Conservation (phyloP, 2,113 vertebrate species). For the Peromyscus maniculatus region DNA sequence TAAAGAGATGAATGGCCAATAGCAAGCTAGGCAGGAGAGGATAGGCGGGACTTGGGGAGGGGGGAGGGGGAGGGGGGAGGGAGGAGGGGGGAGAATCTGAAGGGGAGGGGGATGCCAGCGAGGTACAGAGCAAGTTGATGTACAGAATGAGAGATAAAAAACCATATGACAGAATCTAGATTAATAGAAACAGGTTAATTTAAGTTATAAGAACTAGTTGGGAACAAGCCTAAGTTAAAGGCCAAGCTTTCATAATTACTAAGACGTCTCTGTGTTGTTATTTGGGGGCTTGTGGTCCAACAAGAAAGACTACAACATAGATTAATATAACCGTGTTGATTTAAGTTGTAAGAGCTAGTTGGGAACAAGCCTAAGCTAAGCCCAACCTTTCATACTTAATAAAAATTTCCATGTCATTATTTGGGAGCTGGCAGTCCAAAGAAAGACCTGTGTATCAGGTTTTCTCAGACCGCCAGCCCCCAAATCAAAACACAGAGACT, state of each 20-base stretch:
- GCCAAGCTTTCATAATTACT: too few relatives aligned
- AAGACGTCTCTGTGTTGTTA: too few relatives aligned
- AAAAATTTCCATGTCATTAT: neutral
- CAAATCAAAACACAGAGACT: neutral
- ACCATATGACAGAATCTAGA: neutral
- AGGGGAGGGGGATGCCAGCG: neutral
- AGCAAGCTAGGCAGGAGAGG: neutral
- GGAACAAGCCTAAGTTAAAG: too few relatives aligned
- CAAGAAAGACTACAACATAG: neutral
- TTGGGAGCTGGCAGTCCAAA: neutral
- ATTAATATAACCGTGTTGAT: too few relatives aligned
- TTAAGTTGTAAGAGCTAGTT: too few relatives aligned
- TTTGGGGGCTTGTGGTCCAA: too few relatives aligned
- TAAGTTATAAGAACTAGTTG: too few relatives aligned
- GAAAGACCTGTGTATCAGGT: neutral
- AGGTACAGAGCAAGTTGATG: neutral
- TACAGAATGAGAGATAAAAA: neutral
- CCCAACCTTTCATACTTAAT: neutral
- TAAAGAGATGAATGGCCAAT: neutral
- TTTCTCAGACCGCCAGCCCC: neutral
- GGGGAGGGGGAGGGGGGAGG: neutral
- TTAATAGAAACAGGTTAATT: too few relatives aligned
- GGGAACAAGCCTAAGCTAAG: too few relatives aligned
- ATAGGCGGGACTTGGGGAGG: neutral
- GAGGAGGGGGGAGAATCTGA: too few relatives aligned